These are phyloP conservation scores for Tetanocera ferruginea DNA, from an alignment of 2,888 invertebrate genomes.

Conservation along the genomic window DNA sequence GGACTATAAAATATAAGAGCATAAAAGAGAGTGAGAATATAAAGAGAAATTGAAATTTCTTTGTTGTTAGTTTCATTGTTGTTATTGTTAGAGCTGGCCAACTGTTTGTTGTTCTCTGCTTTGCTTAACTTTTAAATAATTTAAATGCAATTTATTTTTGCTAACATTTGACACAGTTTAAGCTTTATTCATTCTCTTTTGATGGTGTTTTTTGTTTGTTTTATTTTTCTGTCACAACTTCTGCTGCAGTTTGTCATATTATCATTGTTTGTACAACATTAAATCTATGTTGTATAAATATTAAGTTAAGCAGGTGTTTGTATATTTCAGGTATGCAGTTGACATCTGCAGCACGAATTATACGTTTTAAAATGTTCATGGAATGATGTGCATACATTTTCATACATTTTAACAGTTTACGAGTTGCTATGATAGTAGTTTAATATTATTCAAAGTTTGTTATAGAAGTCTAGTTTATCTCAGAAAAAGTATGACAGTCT, in stretches of 20 bases:
- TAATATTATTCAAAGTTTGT: too few species aligned
- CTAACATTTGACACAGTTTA: conserved; percentile 40
- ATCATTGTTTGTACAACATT: background rate
- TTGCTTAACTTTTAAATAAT: conserved; percentile 46
- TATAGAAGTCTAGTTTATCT: too few species aligned
- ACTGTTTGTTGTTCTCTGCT: conserved; percentile 22
- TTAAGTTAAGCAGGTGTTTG: background rate
- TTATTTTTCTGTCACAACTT: background rate
- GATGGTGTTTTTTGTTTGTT: conserved; percentile 9
- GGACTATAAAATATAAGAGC: too few species aligned
- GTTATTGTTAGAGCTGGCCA: background rate
- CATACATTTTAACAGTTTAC: too few species aligned
- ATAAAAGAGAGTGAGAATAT: too few species aligned
- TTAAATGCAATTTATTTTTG: conserved; percentile 49
- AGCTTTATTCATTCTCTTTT: conserved; percentile 32
- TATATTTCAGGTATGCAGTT: background rate
- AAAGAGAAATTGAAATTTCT: too few species aligned
- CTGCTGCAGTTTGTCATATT: background rate
- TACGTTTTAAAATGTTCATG: too few species aligned
- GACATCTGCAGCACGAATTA: too few species aligned
- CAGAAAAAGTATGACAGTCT: too few species aligned
- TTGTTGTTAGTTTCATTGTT: background rate
- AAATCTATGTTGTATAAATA: background rate
- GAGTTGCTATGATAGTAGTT: too few species aligned
- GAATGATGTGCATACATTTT: too few species aligned